These are phyloP conservation scores for Eurosta solidaginis DNA, from an alignment of 1,140 invertebrate genomes.

Conservation along the genomic window DNA sequence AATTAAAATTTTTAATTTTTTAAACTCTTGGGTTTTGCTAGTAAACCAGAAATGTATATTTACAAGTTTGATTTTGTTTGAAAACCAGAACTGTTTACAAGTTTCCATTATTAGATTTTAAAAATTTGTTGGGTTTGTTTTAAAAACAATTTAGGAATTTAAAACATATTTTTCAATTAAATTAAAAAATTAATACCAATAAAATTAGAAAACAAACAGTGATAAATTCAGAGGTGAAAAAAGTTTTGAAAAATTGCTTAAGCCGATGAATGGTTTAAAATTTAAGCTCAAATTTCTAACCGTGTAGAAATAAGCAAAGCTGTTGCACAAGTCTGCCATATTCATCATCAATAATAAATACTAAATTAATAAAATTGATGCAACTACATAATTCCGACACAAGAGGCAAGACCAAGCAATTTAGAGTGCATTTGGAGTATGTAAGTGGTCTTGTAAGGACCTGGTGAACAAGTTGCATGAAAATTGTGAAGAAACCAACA, in stretches of 20 bases:
- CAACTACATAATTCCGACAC: background rate
- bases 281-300: background rate
- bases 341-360: conserved; percentile 23
- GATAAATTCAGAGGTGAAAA: background rate
- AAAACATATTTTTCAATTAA: background rate
- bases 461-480: no score
- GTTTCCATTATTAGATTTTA: no score
- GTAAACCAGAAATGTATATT: no score
- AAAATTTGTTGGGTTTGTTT: no score
- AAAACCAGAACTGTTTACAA: no score
- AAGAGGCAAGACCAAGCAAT: background rate
- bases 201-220: background rate
- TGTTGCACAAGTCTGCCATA: conserved; percentile 1
- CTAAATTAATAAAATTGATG: conserved; percentile 22
- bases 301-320: background rate
- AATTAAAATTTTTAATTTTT: no score
- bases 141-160: no score
- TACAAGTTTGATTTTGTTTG: no score
- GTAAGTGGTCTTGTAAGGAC: background rate
- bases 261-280: no score
- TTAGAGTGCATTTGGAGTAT: background rate
- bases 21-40: no score
- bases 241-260: no score
- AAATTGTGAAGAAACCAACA: no score
- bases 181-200: background rate